Base-by-base conservation (phyloP, 1,140 invertebrate species). In the Drosophila ercepeae region DNA sequence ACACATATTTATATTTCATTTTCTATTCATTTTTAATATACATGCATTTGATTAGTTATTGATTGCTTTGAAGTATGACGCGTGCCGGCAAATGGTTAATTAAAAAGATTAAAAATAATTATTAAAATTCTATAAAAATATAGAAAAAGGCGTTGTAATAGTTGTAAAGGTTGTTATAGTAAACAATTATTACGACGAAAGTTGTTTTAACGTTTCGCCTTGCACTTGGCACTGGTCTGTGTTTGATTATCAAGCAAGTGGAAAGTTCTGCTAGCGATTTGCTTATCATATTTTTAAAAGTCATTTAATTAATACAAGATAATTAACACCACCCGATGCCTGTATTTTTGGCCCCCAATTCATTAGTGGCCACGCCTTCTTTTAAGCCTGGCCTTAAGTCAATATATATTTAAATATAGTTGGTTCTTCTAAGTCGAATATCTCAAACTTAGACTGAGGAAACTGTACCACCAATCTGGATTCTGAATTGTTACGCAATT, bases 401-500 rank as follows among this genome's bases (percentile, higher is more conserved):
- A 4, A 14, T 34, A 1, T 13, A 1, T 3, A 41, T 0, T 0
- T 25, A 14, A 3, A 41, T 0, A 0, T 25, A 14, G 5, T 6
- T 16, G 5, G 6, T 14, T 2, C 2, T n/a, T 18, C 23, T 49
- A 39, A 42, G 4, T 21, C 6, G 4, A 21, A 3, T 11, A 27
- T 9, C n/a, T 27, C 2, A 14, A 18, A 4, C 3, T 25, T 6
- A 3, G n/a, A 11, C 16, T 19, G 19, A 2, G 44, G 23, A 42
- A 49, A 65, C 63, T 68, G 63, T 68, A 69, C 65, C 23, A 25
- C 11, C 8, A 25, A 27, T 16, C 63, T 53, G 27, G 48, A 53
- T 19, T 45, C 39, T 4, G 1, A 67, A 67, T n/a, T 21, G 29
- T 68, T 68, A 68, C 64, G 64, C 48, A 68, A 67, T n/a, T 14